A percentile compares a stretch with the other conserved stretches of the same genome.
phyloP scores from a whole-genome alignment of 2,888 invertebrate species.

The Phasia obesa region DNA sequence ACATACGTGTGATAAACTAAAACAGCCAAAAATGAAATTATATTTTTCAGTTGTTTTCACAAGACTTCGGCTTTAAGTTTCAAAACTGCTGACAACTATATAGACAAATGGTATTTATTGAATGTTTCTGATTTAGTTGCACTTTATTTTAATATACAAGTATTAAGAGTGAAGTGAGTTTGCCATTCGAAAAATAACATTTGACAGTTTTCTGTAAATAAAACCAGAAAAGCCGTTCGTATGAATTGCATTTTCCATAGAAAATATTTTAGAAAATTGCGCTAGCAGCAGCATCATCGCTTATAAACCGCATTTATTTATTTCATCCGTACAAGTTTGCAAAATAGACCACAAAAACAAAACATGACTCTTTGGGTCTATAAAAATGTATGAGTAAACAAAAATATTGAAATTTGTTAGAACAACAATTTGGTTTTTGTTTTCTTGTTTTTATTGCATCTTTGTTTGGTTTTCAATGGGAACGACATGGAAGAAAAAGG shows the following conservation, averaged over 20 bases:
- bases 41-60: not conserved
- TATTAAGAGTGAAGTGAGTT: not conserved
- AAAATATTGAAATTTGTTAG: conserved; percentile 36
- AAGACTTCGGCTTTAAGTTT: not conserved
- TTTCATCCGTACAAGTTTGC: not conserved
- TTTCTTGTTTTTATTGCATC: not conserved
- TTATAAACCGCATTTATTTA: not conserved
- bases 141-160: conserved; percentile 33
- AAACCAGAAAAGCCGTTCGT: not conserved
- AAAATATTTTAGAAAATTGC: conserved; percentile 9
- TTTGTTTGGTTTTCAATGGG: not conserved
- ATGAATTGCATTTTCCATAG: not conserved
- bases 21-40: not conserved
- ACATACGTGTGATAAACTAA: no score
- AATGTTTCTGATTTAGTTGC: conserved; percentile 30
- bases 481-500: conserved; percentile 19
- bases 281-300: not conserved
- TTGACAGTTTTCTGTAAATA: not conserved
- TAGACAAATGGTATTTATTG: conserved; percentile 47
- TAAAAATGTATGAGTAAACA: not conserved
- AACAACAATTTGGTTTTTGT: conserved; percentile 32
- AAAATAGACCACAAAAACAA: conserved; percentile 17
- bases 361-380: not conserved
- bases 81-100: conserved; percentile 36
- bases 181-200: not conserved